Base-by-base conservation (phyloP, 2,113 vertebrate genomes). In the Oreamnos americanus region DNA sequence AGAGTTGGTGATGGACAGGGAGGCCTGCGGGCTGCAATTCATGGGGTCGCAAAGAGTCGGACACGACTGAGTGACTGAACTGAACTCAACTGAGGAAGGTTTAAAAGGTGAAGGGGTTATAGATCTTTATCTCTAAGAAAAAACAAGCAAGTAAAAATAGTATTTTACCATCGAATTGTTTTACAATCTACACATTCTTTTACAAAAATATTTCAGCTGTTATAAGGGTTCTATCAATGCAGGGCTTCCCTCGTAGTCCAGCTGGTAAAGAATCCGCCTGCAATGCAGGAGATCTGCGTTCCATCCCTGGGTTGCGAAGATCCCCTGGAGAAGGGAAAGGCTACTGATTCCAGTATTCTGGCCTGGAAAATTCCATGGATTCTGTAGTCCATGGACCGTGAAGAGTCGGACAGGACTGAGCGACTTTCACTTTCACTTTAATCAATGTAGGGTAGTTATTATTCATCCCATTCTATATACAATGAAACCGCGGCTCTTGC, bases 31-130 rank as follows among this genome's bases (percentile, higher is more conserved):
- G 58, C 58, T 15, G 5, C 6, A 13, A 15, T 62, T 30, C 28
- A 7, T 1, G 58, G 28, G 13, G 1, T 62, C 0, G 6, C 13
- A 62, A 30, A 60, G 12, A 30, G 58, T 60, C 12, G 13, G 58
- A 60, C 58, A 60, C 2, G 28, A 60, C 58, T 60, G 58, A 60
- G 58, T 0, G 26, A 26, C 25, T 60, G 58, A 60, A 60, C 26
- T 58, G 8, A 57, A 57, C 21, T 30, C 6, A 62, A 62, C 28
- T 62, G 28, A 62, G 60, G 30, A 87, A 90, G 13, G 8, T n/a
- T 45, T 62, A 21, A 36, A 90, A 91, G 17, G 26, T 76, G 15
- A 28, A 55, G 43, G 83, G 3, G 1, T 11, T 83, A n/a, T 16
- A 90, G 1, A 87, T 83, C 25, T 53, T 57, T 4, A 9, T 84